Evolutionary conservation across 2,797 vertebrate species (phyloP).

Genomic region (Caiman crocodilus): DNA sequence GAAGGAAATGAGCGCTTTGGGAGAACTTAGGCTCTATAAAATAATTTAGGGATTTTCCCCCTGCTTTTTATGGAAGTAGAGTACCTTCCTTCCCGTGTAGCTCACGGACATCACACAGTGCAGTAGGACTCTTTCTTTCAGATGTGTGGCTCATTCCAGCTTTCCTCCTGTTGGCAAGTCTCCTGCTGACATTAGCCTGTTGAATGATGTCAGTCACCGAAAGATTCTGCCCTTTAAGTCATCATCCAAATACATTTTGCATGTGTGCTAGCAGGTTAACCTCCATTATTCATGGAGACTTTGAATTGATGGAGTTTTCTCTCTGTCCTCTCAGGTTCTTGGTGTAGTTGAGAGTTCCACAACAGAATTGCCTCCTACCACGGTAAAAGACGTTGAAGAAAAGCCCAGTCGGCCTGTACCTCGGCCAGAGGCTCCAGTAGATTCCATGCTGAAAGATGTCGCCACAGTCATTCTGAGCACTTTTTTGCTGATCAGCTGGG

Average conservation of each 20-base stretch:
- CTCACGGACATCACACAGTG: not conserved
- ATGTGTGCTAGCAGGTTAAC: not conserved
- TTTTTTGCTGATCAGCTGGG: conserved; percentile 95
- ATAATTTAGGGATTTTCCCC: not conserved
- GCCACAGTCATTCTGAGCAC: conserved; percentile 97
- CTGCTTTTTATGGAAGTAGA: not conserved
- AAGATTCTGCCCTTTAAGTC: not conserved
- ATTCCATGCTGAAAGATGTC: conserved; percentile 96
- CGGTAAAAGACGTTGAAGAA: conserved; percentile 85
- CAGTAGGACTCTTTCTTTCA: not conserved
- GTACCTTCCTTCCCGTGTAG: rapidly evolving
- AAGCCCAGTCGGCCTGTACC: conserved; percentile 58
- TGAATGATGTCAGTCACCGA: not conserved
- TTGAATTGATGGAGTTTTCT: conserved; percentile 18
- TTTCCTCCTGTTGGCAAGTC: not conserved
- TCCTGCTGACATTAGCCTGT: not conserved
- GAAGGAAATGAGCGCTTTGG: not conserved
- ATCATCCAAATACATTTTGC: not conserved
- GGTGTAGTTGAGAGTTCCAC: conserved; percentile 85
- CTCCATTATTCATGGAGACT: not conserved
- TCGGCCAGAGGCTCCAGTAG: conserved; percentile 90
- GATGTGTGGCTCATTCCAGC: not conserved
- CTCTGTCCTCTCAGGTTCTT: conserved; percentile 77
- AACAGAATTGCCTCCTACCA: conserved; percentile 69
- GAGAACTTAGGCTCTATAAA: not conserved